These are phyloP conservation scores for Mohoua ochrocephala DNA, from an alignment of 2,113 vertebrate species.

Conservation along the genomic window DNA sequence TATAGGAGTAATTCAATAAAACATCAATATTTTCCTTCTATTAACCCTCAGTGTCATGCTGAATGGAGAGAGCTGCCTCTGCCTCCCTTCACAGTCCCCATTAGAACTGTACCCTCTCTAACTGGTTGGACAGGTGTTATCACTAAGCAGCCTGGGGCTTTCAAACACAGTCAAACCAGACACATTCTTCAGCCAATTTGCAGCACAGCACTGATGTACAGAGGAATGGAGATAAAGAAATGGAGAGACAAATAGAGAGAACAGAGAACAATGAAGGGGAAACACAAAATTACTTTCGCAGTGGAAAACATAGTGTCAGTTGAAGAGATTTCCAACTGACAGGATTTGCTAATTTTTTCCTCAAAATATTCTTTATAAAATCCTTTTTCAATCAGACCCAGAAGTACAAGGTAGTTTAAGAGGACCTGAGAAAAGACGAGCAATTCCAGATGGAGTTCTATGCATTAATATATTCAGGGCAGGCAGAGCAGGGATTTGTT, in stretches of 20 bases:
- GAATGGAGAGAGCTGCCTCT: conserved; percentile 55
- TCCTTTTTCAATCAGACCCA: background rate
- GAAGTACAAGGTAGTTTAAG: background rate
- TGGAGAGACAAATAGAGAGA: background rate
- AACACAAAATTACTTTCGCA: background rate
- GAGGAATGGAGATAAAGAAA: background rate
- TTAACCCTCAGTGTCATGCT: conserved; percentile 65
- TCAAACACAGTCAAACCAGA: background rate
- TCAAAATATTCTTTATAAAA: background rate
- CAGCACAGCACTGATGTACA: background rate
- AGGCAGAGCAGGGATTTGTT: conserved; percentile 23
- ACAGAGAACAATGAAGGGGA: background rate
- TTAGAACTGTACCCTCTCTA: background rate
- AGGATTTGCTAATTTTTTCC: background rate
- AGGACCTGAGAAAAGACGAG: background rate
- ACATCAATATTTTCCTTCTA: conserved; percentile 80
- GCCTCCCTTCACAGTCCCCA: background rate
- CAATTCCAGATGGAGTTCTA: conserved; percentile 35
- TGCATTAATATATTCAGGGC: background rate
- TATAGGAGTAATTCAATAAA: conserved; percentile 79
- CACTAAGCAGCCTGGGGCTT: conserved; percentile 10
- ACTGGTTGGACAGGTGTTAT: conserved; percentile 39
- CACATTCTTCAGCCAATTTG: background rate
- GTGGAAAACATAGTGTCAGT: background rate
- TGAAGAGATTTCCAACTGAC: background rate